Percentiles rank a stretch among this genome's conserved stretches.
Evolutionary conservation across 1,140 invertebrate species (phyloP).

Genomic region (Aphaenogaster rudis): DNA sequence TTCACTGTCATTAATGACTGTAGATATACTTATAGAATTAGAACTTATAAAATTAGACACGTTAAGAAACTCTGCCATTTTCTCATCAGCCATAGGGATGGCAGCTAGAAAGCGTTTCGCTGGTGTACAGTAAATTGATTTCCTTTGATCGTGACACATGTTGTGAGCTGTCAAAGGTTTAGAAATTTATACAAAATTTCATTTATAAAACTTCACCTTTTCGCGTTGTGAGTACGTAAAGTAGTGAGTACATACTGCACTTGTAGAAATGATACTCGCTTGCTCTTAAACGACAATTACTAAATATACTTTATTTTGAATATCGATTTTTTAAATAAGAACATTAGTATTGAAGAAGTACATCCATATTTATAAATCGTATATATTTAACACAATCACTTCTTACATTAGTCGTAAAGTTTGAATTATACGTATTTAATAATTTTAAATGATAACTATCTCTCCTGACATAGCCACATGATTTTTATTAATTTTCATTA

Average conservation of each 20-base stretch:
- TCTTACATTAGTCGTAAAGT: neutral
- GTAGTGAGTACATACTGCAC: neutral
- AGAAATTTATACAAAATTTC: constrained; percentile 12
- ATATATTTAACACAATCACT: constrained; percentile 17
- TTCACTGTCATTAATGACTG: constrained; percentile 62
- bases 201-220: neutral
- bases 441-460: neutral
- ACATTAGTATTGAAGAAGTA: neutral
- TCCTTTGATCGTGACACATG: neutral
- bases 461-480: neutral
- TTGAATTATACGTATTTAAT: neutral
- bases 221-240: neutral
- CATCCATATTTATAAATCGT: neutral
- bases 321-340: neutral
- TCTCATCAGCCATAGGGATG: constrained; percentile 55
- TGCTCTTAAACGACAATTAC: constrained; percentile 16
- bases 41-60: constrained; percentile 55
- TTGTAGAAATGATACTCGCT: neutral
- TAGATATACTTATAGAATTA: constrained; percentile 65
- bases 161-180: constrained; percentile 21
- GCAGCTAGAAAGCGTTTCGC: constrained; percentile 34
- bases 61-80: constrained; percentile 67
- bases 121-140: constrained; percentile 39
- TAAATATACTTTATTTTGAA: neutral
- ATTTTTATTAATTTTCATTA: neutral